phyloP scores from a whole-genome alignment of 2,888 invertebrate genomes.

The Drymonia ruficornis region DNA sequence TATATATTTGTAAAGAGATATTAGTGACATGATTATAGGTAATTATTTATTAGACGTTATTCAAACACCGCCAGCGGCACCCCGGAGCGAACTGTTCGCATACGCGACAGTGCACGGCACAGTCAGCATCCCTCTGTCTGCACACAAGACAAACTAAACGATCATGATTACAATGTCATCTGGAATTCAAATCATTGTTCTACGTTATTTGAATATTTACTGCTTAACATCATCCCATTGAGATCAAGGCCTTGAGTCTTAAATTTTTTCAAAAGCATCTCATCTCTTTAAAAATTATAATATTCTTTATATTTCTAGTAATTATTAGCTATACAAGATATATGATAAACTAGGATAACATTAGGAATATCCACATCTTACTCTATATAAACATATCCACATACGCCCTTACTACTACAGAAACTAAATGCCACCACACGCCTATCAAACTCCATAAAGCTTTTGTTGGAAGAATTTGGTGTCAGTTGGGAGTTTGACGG shows the following conservation, averaged over 20 bases:
- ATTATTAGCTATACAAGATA: constrained; percentile 78
- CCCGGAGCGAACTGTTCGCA: constrained; percentile 20
- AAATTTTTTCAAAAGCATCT: constrained; percentile 62
- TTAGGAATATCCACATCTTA: constrained; percentile 83
- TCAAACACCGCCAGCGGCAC: constrained; percentile 71
- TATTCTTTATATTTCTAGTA: constrained; percentile 60
- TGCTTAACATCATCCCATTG: constrained; percentile 67
- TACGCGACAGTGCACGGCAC: constrained; percentile 13
- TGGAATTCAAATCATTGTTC: constrained; percentile 54
- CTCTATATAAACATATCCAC: constrained; percentile 82
- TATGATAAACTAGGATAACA: constrained; percentile 73
- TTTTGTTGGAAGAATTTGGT: constrained; percentile 80
- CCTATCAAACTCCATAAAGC: constrained; percentile 73
- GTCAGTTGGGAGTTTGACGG: constrained; percentile 67
- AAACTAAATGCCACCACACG: constrained; percentile 75
- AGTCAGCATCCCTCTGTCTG: constrained; percentile 25
- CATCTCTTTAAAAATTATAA: constrained; percentile 59
- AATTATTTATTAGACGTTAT: constrained; percentile 33
- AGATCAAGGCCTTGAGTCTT: constrained; percentile 73
- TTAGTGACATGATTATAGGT: constrained; percentile 49
- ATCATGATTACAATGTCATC: constrained; percentile 34
- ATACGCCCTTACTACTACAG: constrained; percentile 74
- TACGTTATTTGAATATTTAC: constrained; percentile 52
- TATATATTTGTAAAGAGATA: constrained; percentile 41
- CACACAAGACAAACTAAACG: constrained; percentile 32